A percentile compares a stretch with the other conserved stretches of the same genome.
Evolutionary conservation across 2,888 invertebrate species (phyloP).

Genomic region (Catocala fraxini): DNA sequence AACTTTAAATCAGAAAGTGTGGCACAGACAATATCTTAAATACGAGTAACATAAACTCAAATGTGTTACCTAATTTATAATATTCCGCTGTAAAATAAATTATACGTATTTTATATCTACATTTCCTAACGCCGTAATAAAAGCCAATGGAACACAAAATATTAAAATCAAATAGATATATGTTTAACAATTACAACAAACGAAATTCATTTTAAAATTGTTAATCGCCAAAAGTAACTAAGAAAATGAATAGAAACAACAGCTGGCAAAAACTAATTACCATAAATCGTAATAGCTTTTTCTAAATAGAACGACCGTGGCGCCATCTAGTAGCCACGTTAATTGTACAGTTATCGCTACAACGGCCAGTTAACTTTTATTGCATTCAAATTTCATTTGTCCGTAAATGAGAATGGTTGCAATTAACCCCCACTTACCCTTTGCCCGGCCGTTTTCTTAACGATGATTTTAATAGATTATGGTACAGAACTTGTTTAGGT

Average conservation of each 20-base stretch:
- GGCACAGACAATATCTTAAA: too few species aligned
- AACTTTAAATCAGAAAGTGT: too few species aligned
- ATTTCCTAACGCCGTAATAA: too few species aligned
- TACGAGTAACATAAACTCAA: too few species aligned
- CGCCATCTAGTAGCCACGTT: conserved; percentile 26
- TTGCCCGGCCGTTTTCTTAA: conserved; percentile 34
- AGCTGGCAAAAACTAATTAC: conserved; percentile 20
- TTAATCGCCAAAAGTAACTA: conserved; percentile 6
- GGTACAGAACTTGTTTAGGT: conserved; percentile 6
- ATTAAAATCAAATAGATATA: neutral
- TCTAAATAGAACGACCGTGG: conserved; percentile 18
- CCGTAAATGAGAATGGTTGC: conserved; percentile 51
- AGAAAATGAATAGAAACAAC: conserved; percentile 8
- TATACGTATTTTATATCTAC: too few species aligned
- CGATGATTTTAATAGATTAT: conserved; percentile 38
- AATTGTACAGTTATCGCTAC: conserved; percentile 36
- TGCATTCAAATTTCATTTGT: conserved; percentile 52
- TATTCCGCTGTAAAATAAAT: too few species aligned
- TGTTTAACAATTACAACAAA: neutral
- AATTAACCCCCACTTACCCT: conserved; percentile 57
- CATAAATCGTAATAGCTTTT: conserved; percentile 25
- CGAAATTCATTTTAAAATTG: neutral
- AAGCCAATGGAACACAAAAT: too few species aligned
- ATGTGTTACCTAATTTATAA: too few species aligned
- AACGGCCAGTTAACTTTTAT: conserved; percentile 49